Evolutionary conservation across 2,888 invertebrate genomes (phyloP).

Genomic region (Hesperia comma): DNA sequence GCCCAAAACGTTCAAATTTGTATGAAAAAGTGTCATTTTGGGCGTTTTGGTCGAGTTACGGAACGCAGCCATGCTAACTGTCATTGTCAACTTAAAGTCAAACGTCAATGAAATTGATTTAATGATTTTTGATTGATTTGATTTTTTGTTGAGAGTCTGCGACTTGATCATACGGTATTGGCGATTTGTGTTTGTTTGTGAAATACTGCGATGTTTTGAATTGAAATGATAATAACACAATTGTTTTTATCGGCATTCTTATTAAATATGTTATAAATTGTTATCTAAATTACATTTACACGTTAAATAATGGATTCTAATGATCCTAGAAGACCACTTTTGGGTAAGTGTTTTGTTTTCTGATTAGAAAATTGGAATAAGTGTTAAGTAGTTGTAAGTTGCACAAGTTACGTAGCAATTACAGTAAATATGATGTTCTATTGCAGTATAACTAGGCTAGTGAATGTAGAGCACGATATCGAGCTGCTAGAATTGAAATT

Average conservation of each 20-base stretch:
- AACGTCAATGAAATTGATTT: too few relatives aligned
- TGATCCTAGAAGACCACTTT: slow-evolving; percentile 48
- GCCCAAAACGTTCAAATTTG: too few relatives aligned
- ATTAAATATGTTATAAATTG: slow-evolving; percentile 3
- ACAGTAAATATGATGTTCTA: slow-evolving; percentile 26
- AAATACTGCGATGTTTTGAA: slow-evolving; percentile 3
- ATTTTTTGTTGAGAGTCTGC: too few relatives aligned
- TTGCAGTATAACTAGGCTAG: slow-evolving; percentile 27
- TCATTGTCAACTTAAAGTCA: not conserved
- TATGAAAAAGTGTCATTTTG: too few relatives aligned
- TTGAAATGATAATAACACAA: slow-evolving; percentile 7
- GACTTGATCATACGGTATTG: too few relatives aligned
- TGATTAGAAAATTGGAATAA: slow-evolving; percentile 5
- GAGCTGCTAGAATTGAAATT: not conserved
- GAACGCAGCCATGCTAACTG: too few relatives aligned
- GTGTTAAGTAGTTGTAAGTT: slow-evolving; percentile 6
- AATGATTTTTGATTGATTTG: too few relatives aligned
- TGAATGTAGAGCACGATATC: slow-evolving; percentile 8
- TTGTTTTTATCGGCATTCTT: not conserved
- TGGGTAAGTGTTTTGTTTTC: slow-evolving; percentile 44
- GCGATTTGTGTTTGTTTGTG: not conserved
- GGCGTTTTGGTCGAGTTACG: too few relatives aligned
- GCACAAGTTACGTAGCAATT: slow-evolving; percentile 15
- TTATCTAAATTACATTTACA: slow-evolving; percentile 22
- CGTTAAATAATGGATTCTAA: slow-evolving; percentile 47